A percentile compares a stretch with the other conserved stretches of the same genome.
phyloP scores from a whole-genome alignment of 2,113 vertebrate genomes.

The Oostethus manadensis region DNA sequence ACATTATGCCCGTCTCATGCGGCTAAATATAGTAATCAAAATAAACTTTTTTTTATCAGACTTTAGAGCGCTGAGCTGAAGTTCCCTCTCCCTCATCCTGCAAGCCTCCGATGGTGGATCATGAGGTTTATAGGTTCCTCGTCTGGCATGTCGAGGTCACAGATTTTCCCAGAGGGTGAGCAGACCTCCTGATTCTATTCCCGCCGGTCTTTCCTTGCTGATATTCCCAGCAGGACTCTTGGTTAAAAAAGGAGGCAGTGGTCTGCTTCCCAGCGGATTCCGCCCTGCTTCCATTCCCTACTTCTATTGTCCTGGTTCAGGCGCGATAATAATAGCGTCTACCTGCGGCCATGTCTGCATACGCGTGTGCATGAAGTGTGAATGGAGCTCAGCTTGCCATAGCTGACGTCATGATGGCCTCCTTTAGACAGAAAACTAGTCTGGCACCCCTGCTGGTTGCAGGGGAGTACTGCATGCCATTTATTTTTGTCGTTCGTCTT shows the following conservation, averaged over 20 bases:
- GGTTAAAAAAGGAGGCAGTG: constrained; percentile 41
- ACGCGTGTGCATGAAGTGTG: not conserved
- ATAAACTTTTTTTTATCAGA: too few species aligned
- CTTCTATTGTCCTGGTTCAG: constrained; percentile 70
- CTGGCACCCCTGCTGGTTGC: too few species aligned
- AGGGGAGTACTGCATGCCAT: too few species aligned
- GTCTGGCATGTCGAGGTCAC: constrained; percentile 18
- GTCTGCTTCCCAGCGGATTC: constrained; percentile 53
- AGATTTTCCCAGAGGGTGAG: constrained; percentile 32
- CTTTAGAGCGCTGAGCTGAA: not conserved
- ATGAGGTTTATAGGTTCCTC: constrained; percentile 4
- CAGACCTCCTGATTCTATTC: constrained; percentile 42
- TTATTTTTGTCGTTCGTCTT: too few species aligned
- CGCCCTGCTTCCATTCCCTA: constrained; percentile 67
- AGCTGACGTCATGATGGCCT: too few species aligned
- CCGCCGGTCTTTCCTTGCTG: constrained; percentile 47
- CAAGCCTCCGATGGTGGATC: not conserved
- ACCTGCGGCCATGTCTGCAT: constrained; percentile 43
- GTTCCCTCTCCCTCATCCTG: not conserved
- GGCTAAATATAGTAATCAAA: not conserved
- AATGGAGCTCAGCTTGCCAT: too few species aligned
- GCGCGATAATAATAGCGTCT: constrained; percentile 55
- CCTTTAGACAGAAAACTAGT: too few species aligned
- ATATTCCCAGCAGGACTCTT: constrained; percentile 46
- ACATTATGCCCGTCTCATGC: not conserved